Base-by-base conservation (phyloP, 92 coral and sea anemone genomes). In the Palythoa grandiflora region DNA sequence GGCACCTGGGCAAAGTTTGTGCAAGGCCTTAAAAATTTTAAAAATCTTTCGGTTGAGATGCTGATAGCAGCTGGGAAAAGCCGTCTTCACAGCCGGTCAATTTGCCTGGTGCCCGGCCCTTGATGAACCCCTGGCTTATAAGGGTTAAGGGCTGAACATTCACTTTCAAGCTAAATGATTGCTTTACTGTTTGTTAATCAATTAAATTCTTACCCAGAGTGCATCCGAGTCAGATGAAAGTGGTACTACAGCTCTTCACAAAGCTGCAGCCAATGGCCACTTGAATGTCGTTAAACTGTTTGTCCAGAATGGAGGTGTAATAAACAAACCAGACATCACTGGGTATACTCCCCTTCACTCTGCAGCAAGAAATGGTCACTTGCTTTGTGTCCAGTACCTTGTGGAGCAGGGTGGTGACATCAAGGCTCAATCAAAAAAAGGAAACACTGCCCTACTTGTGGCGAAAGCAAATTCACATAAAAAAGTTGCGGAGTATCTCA, bases 321-420 rank as follows among this genome's bases (percentile, higher is more conserved):
- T 93, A n/a, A 92, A 95, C 78, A 88, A 93, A 77, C 44, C 83
- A 0, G 98, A 95, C 52, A 78, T 95, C 40, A 89, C 96, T 65
- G 98, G 98, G 1, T 91, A 92, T 81, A 87, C 98, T n/a, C 93
- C 97, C 2, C 89, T 91, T 44, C 99, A 97, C 89, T 93, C 92
- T 2, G 96, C 98, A 1, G 96, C 99, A 73, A 73, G 98, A 40
- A 97, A 95, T 95, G 99, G 99, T 1, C 98, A 95, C 86, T 89
- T 95, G 78, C 35, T 90, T 1, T 95, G 98, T 54, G 95, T 97
- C 38, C 94, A 93, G 90, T 92, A 89, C 80, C 86, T 97, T 68
- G 95, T 95, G 14, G 94, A 88, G 79, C 91, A 91, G 40, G 99
- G 99, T 1, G 98, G 93, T 28, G 97, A 97, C 87, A 83, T 88